Percentiles rank a stretch among this genome's conserved stretches.
phyloP scores from a whole-genome alignment of 1,140 invertebrate genomes.

The Onthophagus taurus region DNA sequence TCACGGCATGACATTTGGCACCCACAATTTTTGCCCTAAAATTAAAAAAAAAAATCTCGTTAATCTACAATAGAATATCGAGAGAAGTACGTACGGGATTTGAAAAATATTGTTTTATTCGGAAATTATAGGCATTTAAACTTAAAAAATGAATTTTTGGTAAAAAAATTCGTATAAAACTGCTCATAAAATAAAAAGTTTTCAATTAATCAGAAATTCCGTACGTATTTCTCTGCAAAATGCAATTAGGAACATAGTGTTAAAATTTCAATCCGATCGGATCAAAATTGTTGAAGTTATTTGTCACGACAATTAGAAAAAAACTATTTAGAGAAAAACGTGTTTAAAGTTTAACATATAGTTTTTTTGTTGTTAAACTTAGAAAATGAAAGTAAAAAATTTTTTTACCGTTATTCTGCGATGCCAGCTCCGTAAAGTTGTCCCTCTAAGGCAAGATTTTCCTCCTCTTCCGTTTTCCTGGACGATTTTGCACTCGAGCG shows the following conservation, averaged over 20 bases:
- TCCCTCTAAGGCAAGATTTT: slow-evolving; percentile 6
- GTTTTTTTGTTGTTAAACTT: not conserved
- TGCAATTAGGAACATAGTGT: not conserved
- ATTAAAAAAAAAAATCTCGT: not conserved
- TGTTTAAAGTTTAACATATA: slow-evolving; percentile 3
- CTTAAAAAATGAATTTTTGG: slow-evolving; percentile 5
- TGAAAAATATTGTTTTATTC: too few relatives aligned
- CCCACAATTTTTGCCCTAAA: not conserved
- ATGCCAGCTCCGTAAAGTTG: slow-evolving; percentile 6
- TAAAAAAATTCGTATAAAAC: slow-evolving; percentile 7
- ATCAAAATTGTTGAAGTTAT: not conserved
- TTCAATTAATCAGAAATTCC: slow-evolving; percentile 6
- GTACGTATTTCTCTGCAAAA: slow-evolving; percentile 2
- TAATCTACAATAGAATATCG: not conserved
- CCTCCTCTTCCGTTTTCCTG: slow-evolving; percentile 4
- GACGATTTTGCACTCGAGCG: slow-evolving; percentile 1
- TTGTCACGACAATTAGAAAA: slow-evolving; percentile 3
- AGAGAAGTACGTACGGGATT: not conserved
- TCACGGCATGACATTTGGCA: not conserved
- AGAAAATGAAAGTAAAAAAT: not conserved
- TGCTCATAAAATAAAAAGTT: slow-evolving; percentile 6
- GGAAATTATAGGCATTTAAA: slow-evolving; percentile 2
- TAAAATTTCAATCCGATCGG: not conserved
- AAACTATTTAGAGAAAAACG: slow-evolving; percentile 6
- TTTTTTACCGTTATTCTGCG: slow-evolving; percentile 8